phyloP scores from a whole-genome alignment of 1,140 invertebrate genomes.

The Drosophila ercepeae region DNA sequence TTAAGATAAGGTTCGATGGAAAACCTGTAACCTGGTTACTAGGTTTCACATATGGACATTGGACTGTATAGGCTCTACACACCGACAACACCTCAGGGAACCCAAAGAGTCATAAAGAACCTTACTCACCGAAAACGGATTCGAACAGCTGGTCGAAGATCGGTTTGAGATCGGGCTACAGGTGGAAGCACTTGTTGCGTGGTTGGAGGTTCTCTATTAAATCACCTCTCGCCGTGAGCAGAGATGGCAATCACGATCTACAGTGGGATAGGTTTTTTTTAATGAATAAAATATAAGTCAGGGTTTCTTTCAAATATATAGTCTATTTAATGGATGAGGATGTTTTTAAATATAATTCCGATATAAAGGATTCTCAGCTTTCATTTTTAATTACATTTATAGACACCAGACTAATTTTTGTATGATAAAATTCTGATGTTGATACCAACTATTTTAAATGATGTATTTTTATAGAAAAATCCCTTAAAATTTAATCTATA shows the following conservation, averaged over 20 bases:
- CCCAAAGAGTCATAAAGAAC: conserved; percentile 34
- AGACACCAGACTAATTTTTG: too few species aligned
- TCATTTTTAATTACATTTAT: too few species aligned
- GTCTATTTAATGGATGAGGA: too few species aligned
- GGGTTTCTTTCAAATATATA: too few species aligned
- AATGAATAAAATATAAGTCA: background rate
- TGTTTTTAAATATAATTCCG: too few species aligned
- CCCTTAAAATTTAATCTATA: background rate
- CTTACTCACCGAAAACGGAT: conserved; percentile 73
- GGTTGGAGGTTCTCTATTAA: conserved; percentile 65
- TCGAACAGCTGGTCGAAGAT: conserved; percentile 71
- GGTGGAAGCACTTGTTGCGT: conserved; percentile 69
- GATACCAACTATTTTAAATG: too few species aligned
- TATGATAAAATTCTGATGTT: too few species aligned
- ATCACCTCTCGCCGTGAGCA: conserved; percentile 56
- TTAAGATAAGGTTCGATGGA: background rate
- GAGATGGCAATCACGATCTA: conserved; percentile 38
- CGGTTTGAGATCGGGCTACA: conserved; percentile 27
- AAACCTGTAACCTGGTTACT: background rate
- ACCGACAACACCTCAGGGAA: conserved; percentile 21
- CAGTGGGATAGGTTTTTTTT: background rate
- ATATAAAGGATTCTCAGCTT: too few species aligned
- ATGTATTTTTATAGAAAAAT: background rate
- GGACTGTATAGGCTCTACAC: conserved; percentile 25
- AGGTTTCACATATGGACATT: conserved; percentile 1